These are phyloP conservation scores for Recurvirostra avosetta DNA, from an alignment of 2,113 vertebrate genomes.

Conservation along the genomic window DNA sequence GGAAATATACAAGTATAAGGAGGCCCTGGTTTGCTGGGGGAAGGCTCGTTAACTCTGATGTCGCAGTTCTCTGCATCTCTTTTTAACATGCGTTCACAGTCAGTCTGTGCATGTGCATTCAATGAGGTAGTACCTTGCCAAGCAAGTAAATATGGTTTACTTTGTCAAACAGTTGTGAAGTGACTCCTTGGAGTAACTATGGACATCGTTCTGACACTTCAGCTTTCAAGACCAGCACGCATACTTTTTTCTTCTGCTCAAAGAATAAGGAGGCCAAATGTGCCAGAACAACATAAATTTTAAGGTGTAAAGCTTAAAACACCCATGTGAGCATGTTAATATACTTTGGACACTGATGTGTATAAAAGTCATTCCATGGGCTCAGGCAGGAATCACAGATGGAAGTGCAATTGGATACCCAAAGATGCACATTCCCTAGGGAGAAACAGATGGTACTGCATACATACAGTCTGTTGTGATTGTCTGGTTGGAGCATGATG, in stretches of 20 bases:
- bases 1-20: background rate
- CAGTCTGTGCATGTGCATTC: background rate
- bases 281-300: background rate
- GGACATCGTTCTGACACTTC: fast-evolving
- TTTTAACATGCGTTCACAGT: background rate
- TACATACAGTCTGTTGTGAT: background rate
- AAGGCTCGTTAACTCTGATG: background rate
- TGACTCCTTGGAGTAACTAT: background rate
- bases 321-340: fast-evolving
- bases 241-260: background rate
- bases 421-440: background rate
- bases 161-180: background rate
- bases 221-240: background rate
- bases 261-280: background rate
- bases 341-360: background rate
- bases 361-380: background rate
- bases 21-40: background rate
- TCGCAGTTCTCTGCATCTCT: background rate
- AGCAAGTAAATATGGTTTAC: background rate
- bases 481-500: background rate
- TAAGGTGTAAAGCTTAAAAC: background rate
- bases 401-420: background rate
- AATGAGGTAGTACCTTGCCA: background rate
- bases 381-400: background rate
- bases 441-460: background rate